Percentiles rank a stretch among this genome's conserved stretches.
These are phyloP conservation scores for Cyphomyrmex costatus DNA, from an alignment of 1,140 invertebrate genomes.

Conservation along the genomic window DNA sequence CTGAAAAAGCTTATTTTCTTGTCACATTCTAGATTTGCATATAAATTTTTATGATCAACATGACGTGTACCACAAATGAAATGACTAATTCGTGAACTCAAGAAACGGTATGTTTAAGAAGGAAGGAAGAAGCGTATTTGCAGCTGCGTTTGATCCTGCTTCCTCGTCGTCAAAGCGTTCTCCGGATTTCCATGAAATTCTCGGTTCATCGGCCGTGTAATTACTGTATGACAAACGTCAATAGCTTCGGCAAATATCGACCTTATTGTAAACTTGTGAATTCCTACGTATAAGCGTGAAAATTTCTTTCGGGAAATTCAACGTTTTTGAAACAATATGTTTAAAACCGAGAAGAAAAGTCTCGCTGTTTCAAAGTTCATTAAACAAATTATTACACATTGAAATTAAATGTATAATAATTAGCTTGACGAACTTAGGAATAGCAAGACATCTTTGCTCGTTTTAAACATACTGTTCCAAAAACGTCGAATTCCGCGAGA, in stretches of 20 bases:
- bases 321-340: conserved; percentile 31
- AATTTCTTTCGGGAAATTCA: conserved; percentile 1
- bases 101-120: conserved; percentile 19
- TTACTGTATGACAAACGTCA: conserved; percentile 70
- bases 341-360: neutral
- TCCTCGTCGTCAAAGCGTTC: conserved; percentile 15
- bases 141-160: conserved; percentile 50
- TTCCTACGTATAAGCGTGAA: conserved; percentile 12
- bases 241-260: conserved; percentile 61
- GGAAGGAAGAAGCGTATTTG: conserved; percentile 38
- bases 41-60: neutral
- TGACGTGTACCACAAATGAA: neutral
- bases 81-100: neutral
- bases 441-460: neutral
- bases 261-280: conserved; percentile 66
- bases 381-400: neutral
- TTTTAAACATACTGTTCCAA: neutral
- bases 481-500: conserved; percentile 13
- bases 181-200: conserved; percentile 53
- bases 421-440: neutral
- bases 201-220: conserved; percentile 69
- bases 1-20: too few relatives aligned
- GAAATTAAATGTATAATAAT: neutral
- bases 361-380: neutral
- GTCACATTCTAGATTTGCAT: too few relatives aligned